Percentiles rank a stretch among this genome's conserved stretches.
These are phyloP conservation scores for Cantharis rufa DNA, from an alignment of 2,888 invertebrate species.

Conservation along the genomic window DNA sequence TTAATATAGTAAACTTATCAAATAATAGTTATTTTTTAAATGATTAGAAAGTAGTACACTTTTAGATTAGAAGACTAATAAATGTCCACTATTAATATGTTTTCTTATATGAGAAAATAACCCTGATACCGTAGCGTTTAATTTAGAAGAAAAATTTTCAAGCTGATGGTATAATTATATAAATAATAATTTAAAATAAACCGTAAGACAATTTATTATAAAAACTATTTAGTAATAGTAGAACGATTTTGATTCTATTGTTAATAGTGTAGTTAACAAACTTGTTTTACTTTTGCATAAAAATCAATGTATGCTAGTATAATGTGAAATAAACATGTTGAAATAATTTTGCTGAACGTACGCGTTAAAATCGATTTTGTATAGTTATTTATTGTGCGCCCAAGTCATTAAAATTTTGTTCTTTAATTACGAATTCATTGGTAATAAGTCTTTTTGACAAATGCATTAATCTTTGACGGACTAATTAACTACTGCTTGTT, in stretches of 20 bases:
- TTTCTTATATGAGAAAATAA: no score
- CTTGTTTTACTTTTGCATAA: neutral
- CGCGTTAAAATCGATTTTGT: neutral
- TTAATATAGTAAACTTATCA: no score
- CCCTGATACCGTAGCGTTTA: no score
- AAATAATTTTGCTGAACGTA: neutral
- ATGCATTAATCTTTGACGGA: constrained; percentile 45
- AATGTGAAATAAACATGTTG: neutral
- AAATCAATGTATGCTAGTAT: neutral
- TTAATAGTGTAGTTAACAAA: neutral
- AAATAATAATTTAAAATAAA: no score
- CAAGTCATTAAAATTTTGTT: constrained; percentile 22
- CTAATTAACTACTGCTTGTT: constrained; percentile 38
- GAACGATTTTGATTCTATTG: neutral
- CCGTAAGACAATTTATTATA: no score
- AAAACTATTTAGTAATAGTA: no score
- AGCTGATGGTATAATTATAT: no score
- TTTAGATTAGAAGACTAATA: no score
- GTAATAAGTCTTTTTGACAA: constrained; percentile 47
- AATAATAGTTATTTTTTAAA: no score
- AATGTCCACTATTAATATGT: no score
- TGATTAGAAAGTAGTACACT: no score
- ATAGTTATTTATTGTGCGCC: neutral
- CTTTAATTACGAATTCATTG: constrained; percentile 44
- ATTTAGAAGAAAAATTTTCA: no score